Conservation (phyloP, 2,113 vertebrate genomes). For the Myotis lucifugus region DNA sequence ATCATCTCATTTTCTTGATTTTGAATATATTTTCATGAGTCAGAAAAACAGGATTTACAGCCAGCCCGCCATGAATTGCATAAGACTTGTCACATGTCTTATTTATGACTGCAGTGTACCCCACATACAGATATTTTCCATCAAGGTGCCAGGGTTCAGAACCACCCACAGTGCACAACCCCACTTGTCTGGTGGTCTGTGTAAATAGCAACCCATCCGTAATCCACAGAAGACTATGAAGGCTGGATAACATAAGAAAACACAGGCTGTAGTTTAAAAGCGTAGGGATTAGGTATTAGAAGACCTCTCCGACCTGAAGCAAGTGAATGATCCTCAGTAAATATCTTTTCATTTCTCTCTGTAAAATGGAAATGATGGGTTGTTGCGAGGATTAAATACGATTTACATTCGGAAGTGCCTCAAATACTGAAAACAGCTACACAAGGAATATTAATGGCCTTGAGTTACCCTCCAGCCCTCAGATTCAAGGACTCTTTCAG, state of each 20-base stretch:
- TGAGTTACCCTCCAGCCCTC: background rate
- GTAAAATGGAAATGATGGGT: background rate
- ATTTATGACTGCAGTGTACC: background rate
- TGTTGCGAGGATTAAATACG: background rate
- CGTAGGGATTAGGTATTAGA: background rate
- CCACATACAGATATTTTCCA: background rate
- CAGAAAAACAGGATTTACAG: background rate
- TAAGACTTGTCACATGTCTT: background rate
- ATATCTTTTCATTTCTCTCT: background rate
- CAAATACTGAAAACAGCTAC: background rate
- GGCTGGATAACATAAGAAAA: background rate
- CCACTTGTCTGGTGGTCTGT: background rate
- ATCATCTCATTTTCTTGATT: background rate
- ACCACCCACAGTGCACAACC: background rate
- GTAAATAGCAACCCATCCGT: background rate
- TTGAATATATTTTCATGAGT: constrained; percentile 1
- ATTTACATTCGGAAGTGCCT: background rate
- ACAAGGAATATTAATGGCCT: background rate
- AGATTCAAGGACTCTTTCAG: background rate
- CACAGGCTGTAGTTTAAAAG: background rate
- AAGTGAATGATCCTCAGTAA: background rate
- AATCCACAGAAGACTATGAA: background rate
- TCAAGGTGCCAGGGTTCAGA: background rate
- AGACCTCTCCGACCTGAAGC: background rate
- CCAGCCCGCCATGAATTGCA: background rate